Evolutionary conservation across 2,797 vertebrate genomes (phyloP).

Genomic region (Protonibea diacanthus): DNA sequence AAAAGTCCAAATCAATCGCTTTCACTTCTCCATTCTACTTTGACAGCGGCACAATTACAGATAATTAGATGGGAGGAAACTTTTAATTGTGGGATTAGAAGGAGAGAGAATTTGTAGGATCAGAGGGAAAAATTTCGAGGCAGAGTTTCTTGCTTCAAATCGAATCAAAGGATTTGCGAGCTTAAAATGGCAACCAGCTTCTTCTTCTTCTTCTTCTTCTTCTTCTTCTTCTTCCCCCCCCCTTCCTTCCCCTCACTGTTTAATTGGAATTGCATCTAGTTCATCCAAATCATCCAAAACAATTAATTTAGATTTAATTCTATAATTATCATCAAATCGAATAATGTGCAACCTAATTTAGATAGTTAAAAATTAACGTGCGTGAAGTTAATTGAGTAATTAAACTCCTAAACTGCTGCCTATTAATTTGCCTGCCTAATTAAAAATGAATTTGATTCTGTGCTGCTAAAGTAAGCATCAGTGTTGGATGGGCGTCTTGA

Average conservation of each 20-base stretch:
- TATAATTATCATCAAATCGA: slow-evolving; percentile 99
- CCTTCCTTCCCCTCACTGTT: slow-evolving; percentile 81
- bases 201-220: slow-evolving; percentile 60
- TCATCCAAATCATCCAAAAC: slow-evolving; percentile 99
- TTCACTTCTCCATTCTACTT: slow-evolving; percentile 92
- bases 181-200: slow-evolving; percentile 95
- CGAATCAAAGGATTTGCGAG: slow-evolving; percentile 97
- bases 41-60: slow-evolving; percentile 99
- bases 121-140: slow-evolving; percentile 92
- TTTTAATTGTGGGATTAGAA: slow-evolving; percentile 99
- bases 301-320: slow-evolving; percentile 99
- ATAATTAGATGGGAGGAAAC: slow-evolving; percentile 99
- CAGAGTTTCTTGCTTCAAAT: slow-evolving; percentile 95
- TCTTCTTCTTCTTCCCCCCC: slow-evolving; percentile 65
- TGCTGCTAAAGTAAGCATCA: slow-evolving; percentile 99
- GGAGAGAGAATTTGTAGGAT: slow-evolving; percentile 94
- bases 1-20: slow-evolving; percentile 99
- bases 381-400: slow-evolving; percentile 99
- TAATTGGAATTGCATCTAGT: slow-evolving; percentile 98
- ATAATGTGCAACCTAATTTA: slow-evolving; percentile 99
- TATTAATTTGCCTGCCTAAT: slow-evolving; percentile 99
- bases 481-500: slow-evolving; percentile 95
- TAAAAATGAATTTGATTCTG: slow-evolving; percentile 99
- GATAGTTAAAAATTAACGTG: slow-evolving; percentile 99
- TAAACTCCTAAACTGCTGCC: slow-evolving; percentile 99